Evolutionary conservation across 2,888 invertebrate species (phyloP).

Genomic region (Ornithoptera priamus): DNA sequence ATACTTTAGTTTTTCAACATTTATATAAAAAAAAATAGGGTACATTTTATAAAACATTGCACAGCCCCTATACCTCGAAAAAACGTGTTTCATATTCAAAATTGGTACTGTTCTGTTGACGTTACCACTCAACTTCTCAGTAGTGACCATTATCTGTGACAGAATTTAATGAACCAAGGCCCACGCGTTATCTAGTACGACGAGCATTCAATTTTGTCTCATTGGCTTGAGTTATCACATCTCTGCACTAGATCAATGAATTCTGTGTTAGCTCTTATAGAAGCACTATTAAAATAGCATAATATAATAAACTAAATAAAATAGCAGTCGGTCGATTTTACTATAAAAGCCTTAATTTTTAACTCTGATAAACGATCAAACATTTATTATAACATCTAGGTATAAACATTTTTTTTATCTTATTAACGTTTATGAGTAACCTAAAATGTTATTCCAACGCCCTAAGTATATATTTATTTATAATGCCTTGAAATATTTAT

Average conservation of each 20-base stretch:
- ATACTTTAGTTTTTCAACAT: too few relatives aligned
- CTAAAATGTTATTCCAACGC: too few relatives aligned
- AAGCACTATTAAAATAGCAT: neutral
- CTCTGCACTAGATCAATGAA: conserved; percentile 10
- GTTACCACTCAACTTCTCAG: conserved; percentile 40
- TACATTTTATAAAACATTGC: too few relatives aligned
- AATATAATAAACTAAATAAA: neutral
- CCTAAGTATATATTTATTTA: too few relatives aligned
- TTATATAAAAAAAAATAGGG: too few relatives aligned
- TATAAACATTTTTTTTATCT: too few relatives aligned
- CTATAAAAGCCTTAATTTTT: neutral
- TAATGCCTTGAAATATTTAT: too few relatives aligned
- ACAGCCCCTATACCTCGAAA: too few relatives aligned
- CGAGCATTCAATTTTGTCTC: conserved; percentile 32
- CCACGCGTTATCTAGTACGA: conserved; percentile 37
- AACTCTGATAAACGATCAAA: too few relatives aligned
- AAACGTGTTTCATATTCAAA: neutral
- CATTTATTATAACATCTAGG: too few relatives aligned
- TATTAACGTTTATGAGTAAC: too few relatives aligned
- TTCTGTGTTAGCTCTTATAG: neutral
- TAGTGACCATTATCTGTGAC: conserved; percentile 51
- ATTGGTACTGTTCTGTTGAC: conserved; percentile 32
- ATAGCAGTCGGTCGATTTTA: neutral
- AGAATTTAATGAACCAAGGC: conserved; percentile 53
- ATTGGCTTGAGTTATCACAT: conserved; percentile 20